Evolutionary conservation across 1,140 invertebrate species (phyloP).

Genomic region (Hylaeus anthracinus): DNA sequence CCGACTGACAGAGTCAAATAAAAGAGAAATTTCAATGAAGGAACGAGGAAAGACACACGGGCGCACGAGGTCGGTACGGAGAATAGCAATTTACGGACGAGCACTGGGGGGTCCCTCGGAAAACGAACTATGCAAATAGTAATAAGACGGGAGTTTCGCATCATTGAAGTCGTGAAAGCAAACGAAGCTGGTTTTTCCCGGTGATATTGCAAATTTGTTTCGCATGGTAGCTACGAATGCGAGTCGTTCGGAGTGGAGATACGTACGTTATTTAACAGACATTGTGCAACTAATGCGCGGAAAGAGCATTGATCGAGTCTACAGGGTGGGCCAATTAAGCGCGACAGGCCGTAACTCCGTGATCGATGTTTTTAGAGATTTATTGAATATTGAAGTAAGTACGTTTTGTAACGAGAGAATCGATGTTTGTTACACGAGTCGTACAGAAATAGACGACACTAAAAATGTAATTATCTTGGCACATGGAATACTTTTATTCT

Average conservation of each 20-base stretch:
- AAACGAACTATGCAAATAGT: not conserved
- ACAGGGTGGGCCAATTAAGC: too few species aligned
- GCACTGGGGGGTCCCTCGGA: too few species aligned
- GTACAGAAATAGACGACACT: too few species aligned
- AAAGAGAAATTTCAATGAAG: conserved; percentile 54
- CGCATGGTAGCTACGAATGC: not conserved
- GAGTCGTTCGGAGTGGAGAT: not conserved
- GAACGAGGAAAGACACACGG: not conserved
- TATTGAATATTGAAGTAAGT: too few species aligned
- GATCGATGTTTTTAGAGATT: too few species aligned
- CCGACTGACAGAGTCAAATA: conserved; percentile 18
- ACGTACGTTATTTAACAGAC: not conserved
- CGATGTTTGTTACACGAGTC: too few species aligned
- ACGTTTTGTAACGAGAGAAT: too few species aligned
- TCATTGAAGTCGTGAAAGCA: not conserved
- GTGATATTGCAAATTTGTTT: not conserved
- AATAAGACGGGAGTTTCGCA: not conserved
- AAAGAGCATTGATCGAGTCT: not conserved
- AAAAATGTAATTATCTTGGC: too few species aligned
- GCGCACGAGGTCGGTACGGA: not conserved
- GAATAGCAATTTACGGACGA: not conserved
- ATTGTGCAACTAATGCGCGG: not conserved
- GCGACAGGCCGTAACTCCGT: too few species aligned
- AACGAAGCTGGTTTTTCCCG: not conserved
- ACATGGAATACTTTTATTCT: too few species aligned